These are phyloP conservation scores for Poecilobothrus nobilitatus DNA, from an alignment of 2,888 invertebrate species.

Conservation along the genomic window DNA sequence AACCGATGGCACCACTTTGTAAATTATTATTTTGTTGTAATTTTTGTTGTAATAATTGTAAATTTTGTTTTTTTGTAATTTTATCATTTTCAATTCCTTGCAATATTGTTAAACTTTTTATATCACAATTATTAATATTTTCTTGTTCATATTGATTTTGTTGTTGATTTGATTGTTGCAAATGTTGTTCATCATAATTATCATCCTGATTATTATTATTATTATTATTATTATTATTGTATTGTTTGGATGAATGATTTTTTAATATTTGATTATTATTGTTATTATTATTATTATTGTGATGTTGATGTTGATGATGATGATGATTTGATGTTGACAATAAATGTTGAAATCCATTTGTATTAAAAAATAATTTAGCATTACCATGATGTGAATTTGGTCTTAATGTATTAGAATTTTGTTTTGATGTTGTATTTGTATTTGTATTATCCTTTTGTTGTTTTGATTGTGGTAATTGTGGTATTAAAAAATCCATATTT, in stretches of 20 bases:
- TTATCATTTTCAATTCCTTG: not conserved
- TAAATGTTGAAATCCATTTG: constrained; percentile 8
- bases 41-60: constrained; percentile 10
- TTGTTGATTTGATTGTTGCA: constrained; percentile 16
- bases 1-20: constrained; percentile 32
- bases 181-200: constrained; percentile 21
- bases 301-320: not conserved
- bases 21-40: constrained; percentile 13
- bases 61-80: not conserved
- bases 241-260: not conserved
- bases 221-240: not conserved
- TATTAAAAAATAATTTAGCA: constrained; percentile 21
- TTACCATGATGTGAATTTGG: constrained; percentile 22
- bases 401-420: constrained; percentile 43
- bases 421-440: constrained; percentile 47
- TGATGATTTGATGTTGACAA: not conserved
- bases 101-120: not conserved
- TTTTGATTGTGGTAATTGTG: constrained; percentile 26
- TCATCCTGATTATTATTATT: not conserved
- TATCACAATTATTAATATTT: not conserved
- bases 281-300: not conserved
- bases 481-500: constrained; percentile 43
- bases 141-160: not conserved
- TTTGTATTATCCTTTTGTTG: constrained; percentile 43
- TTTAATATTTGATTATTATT: not conserved